Evolutionary conservation across 2,888 invertebrate genomes (phyloP).

Genomic region (Nymphalis urticae): DNA sequence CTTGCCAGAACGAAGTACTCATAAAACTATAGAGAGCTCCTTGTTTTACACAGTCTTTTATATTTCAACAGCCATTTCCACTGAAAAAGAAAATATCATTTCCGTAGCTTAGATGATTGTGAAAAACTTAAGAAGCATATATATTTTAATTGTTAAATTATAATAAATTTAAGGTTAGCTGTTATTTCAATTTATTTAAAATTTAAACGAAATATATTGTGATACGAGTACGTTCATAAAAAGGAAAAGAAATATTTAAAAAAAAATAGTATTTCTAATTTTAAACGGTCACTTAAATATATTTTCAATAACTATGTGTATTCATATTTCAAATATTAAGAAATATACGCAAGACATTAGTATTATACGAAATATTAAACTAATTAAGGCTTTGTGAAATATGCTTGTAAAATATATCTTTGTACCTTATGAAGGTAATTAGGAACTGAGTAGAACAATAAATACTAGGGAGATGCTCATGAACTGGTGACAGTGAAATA

Average conservation of each 20-base stretch:
- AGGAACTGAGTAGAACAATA: conserved; percentile 31
- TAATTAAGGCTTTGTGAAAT: conserved; percentile 21
- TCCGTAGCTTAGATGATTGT: conserved; percentile 17
- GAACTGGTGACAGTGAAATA: conserved; percentile 18
- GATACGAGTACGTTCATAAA: too few species aligned
- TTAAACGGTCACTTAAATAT: neutral
- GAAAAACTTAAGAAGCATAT: conserved; percentile 1
- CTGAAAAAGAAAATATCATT: conserved; percentile 45
- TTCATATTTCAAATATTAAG: neutral
- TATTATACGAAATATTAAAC: conserved; percentile 11
- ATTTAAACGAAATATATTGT: neutral
- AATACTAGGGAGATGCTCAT: conserved; percentile 28
- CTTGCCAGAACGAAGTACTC: conserved; percentile 69
- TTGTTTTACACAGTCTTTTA: conserved; percentile 72
- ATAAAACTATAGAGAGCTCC: conserved; percentile 69
- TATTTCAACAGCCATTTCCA: conserved; percentile 64
- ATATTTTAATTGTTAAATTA: too few species aligned
- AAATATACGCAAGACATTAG: neutral
- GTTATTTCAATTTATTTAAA: neutral
- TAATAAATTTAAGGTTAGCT: too few species aligned
- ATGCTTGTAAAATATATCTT: conserved; percentile 23
- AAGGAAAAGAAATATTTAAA: too few species aligned
- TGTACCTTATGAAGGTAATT: conserved; percentile 30
- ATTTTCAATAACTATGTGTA: neutral
- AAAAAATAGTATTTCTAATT: neutral